Evolutionary conservation across 1,140 invertebrate genomes (phyloP), one percentile per base, ranked within the genome.

Genomic region (Globodera rostochiensis): DNA sequence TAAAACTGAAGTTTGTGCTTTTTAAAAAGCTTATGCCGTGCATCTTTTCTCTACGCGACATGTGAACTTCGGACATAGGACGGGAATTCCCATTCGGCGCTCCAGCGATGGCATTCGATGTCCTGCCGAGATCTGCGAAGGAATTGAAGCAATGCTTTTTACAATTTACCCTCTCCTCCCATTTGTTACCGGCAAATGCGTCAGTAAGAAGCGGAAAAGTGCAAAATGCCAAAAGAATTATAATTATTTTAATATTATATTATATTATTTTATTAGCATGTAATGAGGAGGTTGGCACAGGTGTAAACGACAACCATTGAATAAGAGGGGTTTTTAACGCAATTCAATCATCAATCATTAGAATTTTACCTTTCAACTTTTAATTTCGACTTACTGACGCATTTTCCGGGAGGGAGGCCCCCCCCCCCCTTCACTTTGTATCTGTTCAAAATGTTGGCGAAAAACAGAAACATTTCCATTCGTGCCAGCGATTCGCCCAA

Each of bases 391-490:
- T 36, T 36, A 36, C 25, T 36, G 25, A 36, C 25, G 25, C 25
- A 36, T 36, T 36, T 36, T 36, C 25, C 25, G 25, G 25, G 25
- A 36, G 25, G 25, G 2, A 36, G 25, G 0, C 25, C 25, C 2
- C 25, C 25, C 25, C 25, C 2, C 25, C 8, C 9, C 11, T n/a
- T 21, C 19, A 67, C 76, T 15, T 15, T 78, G 49, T 78, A 78
- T n/a, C 25, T 8, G 49, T 78, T 69, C 53, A 82, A 82, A 66
- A 83, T 46, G 46, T 83, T 83, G 13, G 82, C 60, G 50, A 77
- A 53, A 64, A 83, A 83, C 9, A 83, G 50, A 71, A 83, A 83
- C n/a, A 83, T 45, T 77, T 83, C 82, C 82, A 83, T 83, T 13
- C 82, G 71, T 53, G 82, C 82, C n/a, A 83, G 74, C n/a, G 80